These are phyloP conservation scores for Myotis davidii DNA, from an alignment of 2,113 vertebrate genomes.

Conservation along the genomic window DNA sequence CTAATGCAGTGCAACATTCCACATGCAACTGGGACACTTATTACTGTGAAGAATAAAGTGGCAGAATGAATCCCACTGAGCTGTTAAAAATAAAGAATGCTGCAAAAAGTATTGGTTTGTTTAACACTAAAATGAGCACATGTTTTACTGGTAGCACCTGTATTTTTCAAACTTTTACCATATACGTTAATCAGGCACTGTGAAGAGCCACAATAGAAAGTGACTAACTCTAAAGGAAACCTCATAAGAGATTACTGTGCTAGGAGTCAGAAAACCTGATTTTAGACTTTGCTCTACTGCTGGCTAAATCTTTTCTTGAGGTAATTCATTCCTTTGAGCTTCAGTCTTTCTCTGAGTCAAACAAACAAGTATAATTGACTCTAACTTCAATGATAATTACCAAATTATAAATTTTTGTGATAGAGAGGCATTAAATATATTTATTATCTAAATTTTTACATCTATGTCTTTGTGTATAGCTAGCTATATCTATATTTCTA, in stretches of 20 bases:
- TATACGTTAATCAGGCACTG: neutral
- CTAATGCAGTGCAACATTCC: constrained; percentile 73
- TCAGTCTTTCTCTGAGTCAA: neutral
- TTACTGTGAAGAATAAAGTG: constrained; percentile 68
- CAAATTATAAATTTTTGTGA: neutral
- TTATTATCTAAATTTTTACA: neutral
- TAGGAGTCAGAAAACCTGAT: neutral
- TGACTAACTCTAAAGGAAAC: neutral
- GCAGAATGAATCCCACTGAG: constrained; percentile 49
- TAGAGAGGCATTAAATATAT: neutral
- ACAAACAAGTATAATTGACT: neutral
- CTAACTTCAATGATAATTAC: neutral
- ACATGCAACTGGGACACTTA: constrained; percentile 72
- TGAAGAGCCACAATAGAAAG: neutral
- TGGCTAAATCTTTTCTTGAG: neutral
- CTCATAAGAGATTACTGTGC: neutral
- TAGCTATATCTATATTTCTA: neutral
- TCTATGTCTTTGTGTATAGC: neutral
- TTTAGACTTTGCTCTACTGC: neutral
- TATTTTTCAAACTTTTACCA: constrained; percentile 13
- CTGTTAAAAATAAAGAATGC: constrained; percentile 19
- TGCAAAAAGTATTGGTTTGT: neutral
- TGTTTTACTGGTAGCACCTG: neutral
- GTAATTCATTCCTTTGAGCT: neutral
- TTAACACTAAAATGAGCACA: neutral